These are phyloP conservation scores for Drosophila lowei DNA, from an alignment of 1,140 invertebrate genomes.

Conservation along the genomic window DNA sequence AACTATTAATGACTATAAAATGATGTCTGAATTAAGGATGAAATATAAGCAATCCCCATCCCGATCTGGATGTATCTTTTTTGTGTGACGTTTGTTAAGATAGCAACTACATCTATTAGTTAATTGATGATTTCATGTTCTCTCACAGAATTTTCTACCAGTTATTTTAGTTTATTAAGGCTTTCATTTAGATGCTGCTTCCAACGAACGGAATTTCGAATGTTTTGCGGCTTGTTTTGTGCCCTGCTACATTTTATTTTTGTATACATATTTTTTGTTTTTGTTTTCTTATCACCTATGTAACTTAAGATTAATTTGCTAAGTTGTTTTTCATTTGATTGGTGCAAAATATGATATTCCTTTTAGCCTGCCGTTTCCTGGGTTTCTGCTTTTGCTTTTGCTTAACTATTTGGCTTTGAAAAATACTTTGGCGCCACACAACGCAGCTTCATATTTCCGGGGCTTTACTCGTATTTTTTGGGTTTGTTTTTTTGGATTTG, in stretches of 20 bases:
- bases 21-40: constrained; percentile 17
- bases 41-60: constrained; percentile 13
- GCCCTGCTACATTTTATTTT: constrained; percentile 23
- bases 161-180: constrained; percentile 5
- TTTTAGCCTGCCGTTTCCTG: constrained; percentile 1
- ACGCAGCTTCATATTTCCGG: constrained; percentile 56
- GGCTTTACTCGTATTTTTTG: constrained; percentile 23
- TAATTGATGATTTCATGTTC: constrained; percentile 25
- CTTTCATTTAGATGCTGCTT: constrained; percentile 35
- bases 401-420: constrained; percentile 82
- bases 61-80: constrained; percentile 1
- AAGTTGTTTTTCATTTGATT: constrained; percentile 33
- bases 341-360: constrained; percentile 24
- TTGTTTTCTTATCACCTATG: constrained; percentile 22
- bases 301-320: constrained; percentile 30
- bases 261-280: constrained; percentile 16
- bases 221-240: constrained; percentile 47
- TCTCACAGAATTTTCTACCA: constrained; percentile 8
- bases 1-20: constrained; percentile 42
- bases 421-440: constrained; percentile 74
- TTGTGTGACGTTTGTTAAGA: constrained; percentile 12
- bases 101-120: constrained; percentile 7
- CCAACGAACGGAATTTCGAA: constrained; percentile 69
- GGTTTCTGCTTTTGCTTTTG: constrained; percentile 36
- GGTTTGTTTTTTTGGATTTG: constrained; percentile 32